phyloP scores from a whole-genome alignment of 2,113 vertebrate genomes.

The Psilopsiagon aurifrons region DNA sequence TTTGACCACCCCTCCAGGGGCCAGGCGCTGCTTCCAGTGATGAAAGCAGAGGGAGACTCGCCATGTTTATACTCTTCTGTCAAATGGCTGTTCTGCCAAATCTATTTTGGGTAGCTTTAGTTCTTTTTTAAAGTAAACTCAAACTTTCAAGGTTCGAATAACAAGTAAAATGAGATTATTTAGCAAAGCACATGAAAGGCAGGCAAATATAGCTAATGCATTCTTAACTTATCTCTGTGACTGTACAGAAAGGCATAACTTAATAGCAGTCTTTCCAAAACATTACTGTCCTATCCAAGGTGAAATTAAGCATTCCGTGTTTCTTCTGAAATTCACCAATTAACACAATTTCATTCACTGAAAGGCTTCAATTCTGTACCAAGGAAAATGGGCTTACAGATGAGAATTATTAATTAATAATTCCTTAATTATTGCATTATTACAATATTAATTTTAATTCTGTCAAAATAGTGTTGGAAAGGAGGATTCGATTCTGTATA shows the following conservation, averaged over 20 bases:
- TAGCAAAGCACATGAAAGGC: neutral
- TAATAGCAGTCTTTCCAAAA: neutral
- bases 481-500: neutral
- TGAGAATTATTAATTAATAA: neutral
- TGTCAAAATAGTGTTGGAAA: neutral
- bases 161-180: neutral
- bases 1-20: neutral
- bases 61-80: neutral
- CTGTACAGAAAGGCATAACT: neutral
- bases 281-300: neutral
- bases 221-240: neutral
- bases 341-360: neutral
- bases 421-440: neutral
- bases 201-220: neutral
- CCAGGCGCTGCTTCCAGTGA: neutral
- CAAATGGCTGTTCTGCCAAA: neutral
- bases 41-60: neutral
- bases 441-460: neutral
- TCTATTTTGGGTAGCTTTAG: neutral
- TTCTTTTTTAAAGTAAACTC: neutral
- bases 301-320: neutral
- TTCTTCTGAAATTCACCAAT: neutral
- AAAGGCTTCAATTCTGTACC: neutral
- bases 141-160: neutral
- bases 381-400: neutral